Base-by-base conservation (phyloP, 1,140 invertebrate genomes). In the Procambarus virginalis region DNA sequence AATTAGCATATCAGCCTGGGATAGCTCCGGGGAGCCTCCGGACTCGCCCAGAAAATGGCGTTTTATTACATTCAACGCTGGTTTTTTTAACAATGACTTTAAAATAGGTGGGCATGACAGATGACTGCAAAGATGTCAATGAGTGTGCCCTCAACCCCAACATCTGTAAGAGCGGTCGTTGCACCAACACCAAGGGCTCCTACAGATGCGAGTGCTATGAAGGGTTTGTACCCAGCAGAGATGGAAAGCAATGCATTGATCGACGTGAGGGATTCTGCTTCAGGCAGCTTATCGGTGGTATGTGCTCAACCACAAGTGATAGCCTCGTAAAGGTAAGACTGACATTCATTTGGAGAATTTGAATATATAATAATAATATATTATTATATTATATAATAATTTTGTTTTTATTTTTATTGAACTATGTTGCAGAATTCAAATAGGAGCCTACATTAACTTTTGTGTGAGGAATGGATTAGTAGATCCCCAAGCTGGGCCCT, bases 181-280 rank as follows among this genome's bases (percentile, higher is more conserved):
- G 97, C 94, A 94, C 96, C 75, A 98, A 98, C 93, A 94, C 96
- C 1, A 95, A 96, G 91, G 97, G 97, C 22, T 95, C 95, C n/a
- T 98, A 96, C 94, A 94, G 95, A 45, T 98, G 97, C 93, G 95
- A 96, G 82, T 98, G 97, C 93, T 96, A 95, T 92, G 95, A 96
- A 60, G 97, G 97, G 2, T 98, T 96, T 93, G 95, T 96, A 93
- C 93, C 95, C n/a, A 97, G 96, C 93, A 94, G 94, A 2, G 97
- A 98, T 94, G 95, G 96, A 75, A 97, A 96, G 93, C 94, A 95
- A 58, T 98, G 97, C 92, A 95, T 97, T 86, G 97, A 98, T 94
- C 95, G 95, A 17, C 95, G 97, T 80, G 95, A 96, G 91, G 97
- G 96, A 34, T 95, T 95, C 93, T 98, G 97, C 93, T 97, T 96